Evolutionary conservation across 1,140 invertebrate species (phyloP), one percentile per base, ranked within the genome.

Genomic region (Brachionus plicatilis): DNA sequence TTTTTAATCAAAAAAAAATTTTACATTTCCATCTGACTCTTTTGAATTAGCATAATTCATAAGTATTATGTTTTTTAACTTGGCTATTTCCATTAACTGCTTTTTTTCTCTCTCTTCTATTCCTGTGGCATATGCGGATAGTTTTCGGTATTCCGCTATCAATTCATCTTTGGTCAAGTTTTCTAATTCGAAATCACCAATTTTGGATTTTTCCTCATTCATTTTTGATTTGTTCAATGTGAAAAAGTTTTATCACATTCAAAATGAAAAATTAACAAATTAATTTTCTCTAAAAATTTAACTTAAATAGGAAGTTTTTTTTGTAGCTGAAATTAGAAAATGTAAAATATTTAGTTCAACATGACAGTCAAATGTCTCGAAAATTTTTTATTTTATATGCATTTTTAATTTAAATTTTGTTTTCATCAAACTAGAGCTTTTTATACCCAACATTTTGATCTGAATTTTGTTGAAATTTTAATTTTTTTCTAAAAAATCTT

Each of bases 71-170:
- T 82, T 82, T 68, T 82, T 82, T 45, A 82, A 20, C 65, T 68
- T 82, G 33, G 79, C 79, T 43, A 65, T 17, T 82, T 82, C 79
- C 50, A 82, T 65, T 24, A 65, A 17, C 29, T 68, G 29, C 12
- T 82, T 82, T 82, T 82, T 82, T 45, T 65, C 53, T 82, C 60
- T 45, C 29, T 82, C 79, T 65, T 82, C 79, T 27, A 82, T 20
- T 17, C 8, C 20, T 1, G 17, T 3, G 3, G 41, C 14, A 27
- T 82, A 82, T 7, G 29, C 27, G 12, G 56, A 37, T 14, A 82
- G n/a, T 37, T 82, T 24, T 33, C 29, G n/a, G 14, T 50, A 76
- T 24, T 50, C 14, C 27, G 4, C 6, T 45, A 50, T 27, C 9
- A 76, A 24, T 24, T 76, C 72, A 11, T 76, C 72, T 76, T 76